Evolutionary conservation across 2,797 vertebrate genomes (phyloP).

Genomic region (Fistularia tabacaria): DNA sequence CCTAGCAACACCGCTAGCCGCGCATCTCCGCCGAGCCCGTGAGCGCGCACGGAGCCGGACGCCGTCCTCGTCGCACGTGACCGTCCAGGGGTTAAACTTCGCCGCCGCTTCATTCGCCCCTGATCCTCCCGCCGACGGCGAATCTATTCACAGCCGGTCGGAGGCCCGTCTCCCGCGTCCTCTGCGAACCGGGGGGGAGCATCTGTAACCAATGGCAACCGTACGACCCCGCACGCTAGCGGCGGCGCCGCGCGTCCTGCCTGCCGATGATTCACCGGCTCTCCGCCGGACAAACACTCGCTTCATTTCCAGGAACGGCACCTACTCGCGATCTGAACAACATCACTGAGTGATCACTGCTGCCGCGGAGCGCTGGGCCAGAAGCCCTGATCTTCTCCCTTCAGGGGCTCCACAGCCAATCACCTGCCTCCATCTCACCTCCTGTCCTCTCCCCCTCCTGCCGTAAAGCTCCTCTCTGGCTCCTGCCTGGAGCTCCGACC

Average conservation of each 20-base stretch:
- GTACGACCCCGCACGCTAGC: constrained; percentile 2
- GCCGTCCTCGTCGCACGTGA: constrained; percentile 45
- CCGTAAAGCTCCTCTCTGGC: too few species aligned
- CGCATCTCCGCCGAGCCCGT: constrained; percentile 66
- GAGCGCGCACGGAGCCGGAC: constrained; percentile 67
- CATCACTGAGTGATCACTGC: too few species aligned
- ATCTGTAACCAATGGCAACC: constrained; percentile 29
- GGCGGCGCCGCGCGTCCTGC: background rate
- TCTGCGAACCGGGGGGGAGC: constrained; percentile 1
- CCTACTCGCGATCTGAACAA: too few species aligned
- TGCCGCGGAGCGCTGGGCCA: too few species aligned
- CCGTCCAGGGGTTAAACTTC: constrained; percentile 44
- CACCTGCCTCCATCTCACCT: too few species aligned
- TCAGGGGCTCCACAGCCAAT: too few species aligned
- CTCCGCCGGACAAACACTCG: too few species aligned
- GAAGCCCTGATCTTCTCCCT: too few species aligned
- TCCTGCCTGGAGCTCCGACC: too few species aligned
- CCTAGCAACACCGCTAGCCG: constrained; percentile 82
- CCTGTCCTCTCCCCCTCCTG: too few species aligned
- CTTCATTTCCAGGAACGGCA: too few species aligned
- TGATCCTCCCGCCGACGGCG: constrained; percentile 16
- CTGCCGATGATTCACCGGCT: too few species aligned
- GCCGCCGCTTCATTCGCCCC: constrained; percentile 22
- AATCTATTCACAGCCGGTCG: background rate
- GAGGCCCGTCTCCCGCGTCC: background rate